These are phyloP conservation scores for Drosophila meridiana DNA, from an alignment of 2,888 invertebrate genomes.

Conservation along the genomic window DNA sequence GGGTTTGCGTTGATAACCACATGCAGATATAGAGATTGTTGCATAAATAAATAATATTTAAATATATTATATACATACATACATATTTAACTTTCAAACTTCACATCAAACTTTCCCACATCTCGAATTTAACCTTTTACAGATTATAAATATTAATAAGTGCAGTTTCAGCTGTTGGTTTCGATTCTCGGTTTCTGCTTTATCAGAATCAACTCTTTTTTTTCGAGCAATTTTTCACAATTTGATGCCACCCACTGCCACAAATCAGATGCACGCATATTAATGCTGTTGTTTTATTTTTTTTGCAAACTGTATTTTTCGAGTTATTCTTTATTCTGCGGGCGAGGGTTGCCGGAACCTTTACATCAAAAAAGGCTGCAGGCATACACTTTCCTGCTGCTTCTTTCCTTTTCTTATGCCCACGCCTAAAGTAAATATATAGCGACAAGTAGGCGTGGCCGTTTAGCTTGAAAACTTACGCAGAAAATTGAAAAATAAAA, in stretches of 20 bases:
- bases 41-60: not conserved
- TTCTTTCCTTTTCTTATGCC: not conserved
- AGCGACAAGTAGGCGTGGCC: conserved; percentile 54
- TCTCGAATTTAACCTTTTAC: not conserved
- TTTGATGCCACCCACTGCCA: not conserved
- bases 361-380: conserved; percentile 42
- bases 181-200: not conserved
- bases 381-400: conserved; percentile 1
- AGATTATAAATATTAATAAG: not conserved
- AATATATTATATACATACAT: not conserved
- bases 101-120: not conserved
- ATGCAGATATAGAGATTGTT: no score
- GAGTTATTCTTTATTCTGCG: not conserved
- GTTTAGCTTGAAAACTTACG: conserved; percentile 19
- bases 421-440: conserved; percentile 61
- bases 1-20: no score
- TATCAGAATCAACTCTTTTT: not conserved
- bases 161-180: not conserved
- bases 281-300: conserved; percentile 5
- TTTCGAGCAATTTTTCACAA: not conserved
- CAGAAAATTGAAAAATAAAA: conserved; percentile 19
- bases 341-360: not conserved
- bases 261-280: conserved; percentile 14
- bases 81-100: not conserved
- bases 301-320: not conserved